Evolutionary conservation across 2,888 invertebrate genomes (phyloP), one percentile per base, ranked within the genome.

Genomic region (Masnerella sp.): DNA sequence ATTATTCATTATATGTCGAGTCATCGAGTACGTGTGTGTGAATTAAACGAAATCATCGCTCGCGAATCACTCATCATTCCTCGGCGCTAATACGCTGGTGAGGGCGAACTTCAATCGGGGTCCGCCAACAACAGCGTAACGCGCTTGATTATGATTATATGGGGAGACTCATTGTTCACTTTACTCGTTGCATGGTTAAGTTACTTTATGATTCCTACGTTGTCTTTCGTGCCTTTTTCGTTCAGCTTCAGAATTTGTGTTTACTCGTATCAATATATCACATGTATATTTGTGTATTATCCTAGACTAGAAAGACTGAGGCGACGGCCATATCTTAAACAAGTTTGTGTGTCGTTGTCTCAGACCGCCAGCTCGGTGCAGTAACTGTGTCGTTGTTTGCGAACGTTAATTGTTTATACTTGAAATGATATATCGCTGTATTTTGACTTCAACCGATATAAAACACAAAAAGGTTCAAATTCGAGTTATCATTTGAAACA

Each of bases 221-320:
- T 88, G 89, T 90, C 90, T 91, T 91, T 90, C 91, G 91, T 91
- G 91, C 90, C 90, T 90, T 90, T 90, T 88, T 88, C 89, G 90
- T 91, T 91, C 79, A 84, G 86, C 86, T 85, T 87, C 74, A 67
- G 28, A 68, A 77, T 62, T 76, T 76, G 74, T 77, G 73, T 76
- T 75, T 73, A 72, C 59, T 77, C 52, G 77, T 77, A 74, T 72
- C 68, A 54, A 61, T 61, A 61, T 52, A 52, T 49, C 34, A 34
- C 68, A 52, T 67, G 61, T 70, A 67, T 14, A 71, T 67, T 75
- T 68, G 64, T 73, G 72, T 76, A 70, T 67, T 43, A 59, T 68
- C 69, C 64, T 67, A 67, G 72, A 74, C 70, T 52, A 56, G 64
- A 49, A 61, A 74, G 72, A 72, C 74, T 69, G 69, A 74, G 70